Base-by-base conservation (phyloP, 1,140 invertebrate genomes). In the Ostrea edulis region DNA sequence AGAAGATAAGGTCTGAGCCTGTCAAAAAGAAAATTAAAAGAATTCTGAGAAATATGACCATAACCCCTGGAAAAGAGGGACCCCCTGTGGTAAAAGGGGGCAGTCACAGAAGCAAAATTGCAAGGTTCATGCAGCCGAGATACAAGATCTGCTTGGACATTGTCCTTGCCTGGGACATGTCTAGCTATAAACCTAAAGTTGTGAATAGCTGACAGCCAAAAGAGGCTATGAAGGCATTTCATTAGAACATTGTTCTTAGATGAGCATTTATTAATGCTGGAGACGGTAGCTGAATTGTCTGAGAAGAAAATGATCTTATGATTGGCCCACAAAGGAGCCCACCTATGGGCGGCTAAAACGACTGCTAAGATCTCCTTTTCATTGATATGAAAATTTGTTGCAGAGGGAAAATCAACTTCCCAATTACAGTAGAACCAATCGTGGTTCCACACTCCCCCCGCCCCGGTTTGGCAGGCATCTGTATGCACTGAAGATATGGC, bases 341-440 rank as follows among this genome's bases (percentile, higher is more conserved):
- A 86, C 2, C 51, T n/a, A 25, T 77, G 52, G 3, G 44, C 65
- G 0, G 62, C 58, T 52, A 86, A 22, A 12, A 53, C n/a, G 52
- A 86, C 85, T 22, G 65, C 35, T 53, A 86, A 71, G 11, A 65
- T 44, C n/a, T 86, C 85, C 11, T 68, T 17, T 35, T 86, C 85
- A 86, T 86, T 86, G n/a, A 86, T 86, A 77, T 86, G 85, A 51
- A 86, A 71, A 35, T 20, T 7, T 17, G n/a, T 17, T 35, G 35
- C 20, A 22, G 3, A 5, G 22, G 85, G 85, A 53, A 20, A 86
- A 53, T 86, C 85, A n/a, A 20, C 5, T 2, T 22, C 44, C 65
- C 62, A 71, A 86, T 86, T 71, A 20, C 62, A 58, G 22, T 86
- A 86, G 22, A 86, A 86, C 85, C 85, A 77, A 22, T 77, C 44